Conservation (phyloP, 1,140 invertebrate species). For the Oryctes rhinoceros region DNA sequence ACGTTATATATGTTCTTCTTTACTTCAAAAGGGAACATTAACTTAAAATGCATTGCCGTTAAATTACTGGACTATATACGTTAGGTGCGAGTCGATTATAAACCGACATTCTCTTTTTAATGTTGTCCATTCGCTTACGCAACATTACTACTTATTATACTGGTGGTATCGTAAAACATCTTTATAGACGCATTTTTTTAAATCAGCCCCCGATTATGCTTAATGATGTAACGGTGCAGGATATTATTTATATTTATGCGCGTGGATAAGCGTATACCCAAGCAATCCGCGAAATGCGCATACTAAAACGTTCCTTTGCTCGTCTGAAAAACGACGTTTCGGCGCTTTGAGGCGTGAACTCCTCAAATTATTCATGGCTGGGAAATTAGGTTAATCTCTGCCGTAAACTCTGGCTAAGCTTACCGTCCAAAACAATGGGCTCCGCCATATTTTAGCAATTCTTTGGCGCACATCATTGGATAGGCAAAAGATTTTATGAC, state of each 20-base stretch:
- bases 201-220: slow-evolving; percentile 6
- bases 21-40: too few species aligned
- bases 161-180: not conserved
- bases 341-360: not conserved
- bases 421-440: not conserved
- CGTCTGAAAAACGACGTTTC: not conserved
- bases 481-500: too few species aligned
- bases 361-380: not conserved
- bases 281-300: not conserved
- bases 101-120: too few species aligned
- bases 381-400: not conserved
- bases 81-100: too few species aligned
- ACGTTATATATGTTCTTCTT: too few species aligned
- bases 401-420: not conserved
- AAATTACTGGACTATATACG: too few species aligned
- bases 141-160: not conserved
- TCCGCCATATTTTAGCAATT: too few species aligned
- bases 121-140: not conserved
- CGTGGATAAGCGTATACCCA: not conserved
- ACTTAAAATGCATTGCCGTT: too few species aligned
- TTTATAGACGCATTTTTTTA: not conserved
- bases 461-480: too few species aligned
- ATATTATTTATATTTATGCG: not conserved
- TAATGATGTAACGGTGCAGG: not conserved
- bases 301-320: too few species aligned